phyloP scores from a whole-genome alignment of 30 jellyfish, hydroid and myxozoan genomes.

The Sanderia malayensis region DNA sequence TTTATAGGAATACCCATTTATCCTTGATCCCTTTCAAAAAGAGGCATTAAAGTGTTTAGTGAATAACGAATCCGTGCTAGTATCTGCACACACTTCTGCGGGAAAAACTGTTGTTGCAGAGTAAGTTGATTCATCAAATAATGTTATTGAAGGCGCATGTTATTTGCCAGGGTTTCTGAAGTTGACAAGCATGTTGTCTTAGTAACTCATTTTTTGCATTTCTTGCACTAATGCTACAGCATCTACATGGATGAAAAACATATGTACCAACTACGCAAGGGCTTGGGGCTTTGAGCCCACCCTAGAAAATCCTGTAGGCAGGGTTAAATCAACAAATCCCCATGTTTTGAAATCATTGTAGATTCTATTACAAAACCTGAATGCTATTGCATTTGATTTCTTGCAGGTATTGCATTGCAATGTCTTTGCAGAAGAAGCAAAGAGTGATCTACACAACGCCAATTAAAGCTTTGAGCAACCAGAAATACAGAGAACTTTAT shows the following conservation, averaged over 20 bases:
- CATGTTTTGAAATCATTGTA: too few relatives aligned
- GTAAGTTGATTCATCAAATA: conserved; percentile 80
- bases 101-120: conserved; percentile 99
- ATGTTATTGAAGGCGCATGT: background rate
- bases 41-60: conserved; percentile 94
- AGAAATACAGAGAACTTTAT: conserved; percentile 94
- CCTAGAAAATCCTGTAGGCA: too few relatives aligned
- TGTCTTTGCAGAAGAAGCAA: conserved; percentile 87
- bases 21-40: conserved; percentile 98
- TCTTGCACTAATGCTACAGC: too few relatives aligned
- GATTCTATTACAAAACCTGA: too few relatives aligned
- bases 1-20: conserved; percentile 92
- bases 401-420: conserved; percentile 92
- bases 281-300: too few relatives aligned
- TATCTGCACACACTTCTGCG: conserved; percentile 99
- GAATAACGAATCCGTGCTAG: conserved; percentile 92
- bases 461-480: conserved; percentile 96
- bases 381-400: too few relatives aligned
- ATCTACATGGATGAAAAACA: too few relatives aligned
- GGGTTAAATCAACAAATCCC: too few relatives aligned
- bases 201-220: too few relatives aligned
- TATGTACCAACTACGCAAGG: too few relatives aligned
- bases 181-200: too few relatives aligned
- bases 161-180: background rate
- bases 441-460: conserved; percentile 98